phyloP scores from a whole-genome alignment of 2,113 vertebrate genomes.

The Furnarius figulus region DNA sequence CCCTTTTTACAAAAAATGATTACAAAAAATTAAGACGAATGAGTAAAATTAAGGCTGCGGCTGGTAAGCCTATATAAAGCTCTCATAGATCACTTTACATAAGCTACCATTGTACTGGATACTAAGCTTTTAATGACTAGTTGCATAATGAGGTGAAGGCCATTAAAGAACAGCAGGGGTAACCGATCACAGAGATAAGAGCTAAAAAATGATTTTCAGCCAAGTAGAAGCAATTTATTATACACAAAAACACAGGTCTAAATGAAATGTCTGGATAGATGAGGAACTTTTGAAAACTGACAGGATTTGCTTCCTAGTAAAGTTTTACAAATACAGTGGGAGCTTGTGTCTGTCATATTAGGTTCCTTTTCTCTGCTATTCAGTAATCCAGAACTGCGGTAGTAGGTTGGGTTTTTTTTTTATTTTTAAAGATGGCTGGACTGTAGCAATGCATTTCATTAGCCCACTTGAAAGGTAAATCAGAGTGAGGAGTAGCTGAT shows the following conservation, averaged over 20 bases:
- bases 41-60: slow-evolving; percentile 94
- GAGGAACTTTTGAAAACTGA: slow-evolving; percentile 64
- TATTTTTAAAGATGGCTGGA: not conserved
- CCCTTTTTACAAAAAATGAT: slow-evolving; percentile 97
- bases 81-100: slow-evolving; percentile 88
- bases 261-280: slow-evolving; percentile 66
- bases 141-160: slow-evolving; percentile 88
- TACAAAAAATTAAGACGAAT: slow-evolving; percentile 98
- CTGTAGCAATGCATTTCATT: slow-evolving; percentile 11
- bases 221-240: slow-evolving; percentile 82
- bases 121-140: slow-evolving; percentile 91
- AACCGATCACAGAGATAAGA: slow-evolving; percentile 79
- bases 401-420: not conserved
- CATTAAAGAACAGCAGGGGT: slow-evolving; percentile 80
- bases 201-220: slow-evolving; percentile 78
- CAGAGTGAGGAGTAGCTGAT: not conserved
- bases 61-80: slow-evolving; percentile 88
- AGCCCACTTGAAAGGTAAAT: slow-evolving; percentile 46
- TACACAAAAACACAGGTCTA: slow-evolving; percentile 72
- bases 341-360: not conserved
- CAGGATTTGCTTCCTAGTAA: slow-evolving; percentile 63
- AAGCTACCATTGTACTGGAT: slow-evolving; percentile 88
- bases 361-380: not conserved
- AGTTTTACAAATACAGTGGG: slow-evolving; percentile 8
- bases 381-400: not conserved